A percentile compares a stretch with the other conserved stretches of the same genome.
phyloP scores from a whole-genome alignment of 2,888 invertebrate species.

The Trypoxylon attenuatum region DNA sequence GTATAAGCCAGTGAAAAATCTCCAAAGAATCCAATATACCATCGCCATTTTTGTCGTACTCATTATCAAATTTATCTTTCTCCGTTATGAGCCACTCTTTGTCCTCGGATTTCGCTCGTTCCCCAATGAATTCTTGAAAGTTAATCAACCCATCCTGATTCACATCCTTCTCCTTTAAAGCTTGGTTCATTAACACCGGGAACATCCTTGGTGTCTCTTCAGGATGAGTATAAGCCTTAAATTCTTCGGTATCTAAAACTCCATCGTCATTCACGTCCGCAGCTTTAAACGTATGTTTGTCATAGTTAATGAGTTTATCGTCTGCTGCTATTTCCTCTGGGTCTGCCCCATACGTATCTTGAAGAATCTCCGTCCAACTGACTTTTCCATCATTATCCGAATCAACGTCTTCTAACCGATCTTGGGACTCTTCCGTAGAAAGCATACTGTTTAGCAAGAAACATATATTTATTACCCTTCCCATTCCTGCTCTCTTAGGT shows the following conservation, averaged over 20 bases:
- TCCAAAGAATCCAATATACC: slow-evolving; percentile 87
- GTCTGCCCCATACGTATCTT: slow-evolving; percentile 89
- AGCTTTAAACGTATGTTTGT: slow-evolving; percentile 88
- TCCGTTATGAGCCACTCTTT: slow-evolving; percentile 84
- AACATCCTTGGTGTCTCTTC: slow-evolving; percentile 95
- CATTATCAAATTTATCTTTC: slow-evolving; percentile 89
- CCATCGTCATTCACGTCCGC: slow-evolving; percentile 92
- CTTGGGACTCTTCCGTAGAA: slow-evolving; percentile 90
- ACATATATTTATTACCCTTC: neutral
- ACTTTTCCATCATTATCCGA: slow-evolving; percentile 87
- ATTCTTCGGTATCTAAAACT: slow-evolving; percentile 84
- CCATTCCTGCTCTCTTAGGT: too few relatives aligned
- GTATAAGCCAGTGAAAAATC: slow-evolving; percentile 92
- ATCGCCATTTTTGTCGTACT: slow-evolving; percentile 90
- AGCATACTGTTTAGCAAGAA: slow-evolving; percentile 79
- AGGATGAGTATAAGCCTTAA: slow-evolving; percentile 92
- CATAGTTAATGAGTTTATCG: slow-evolving; percentile 83
- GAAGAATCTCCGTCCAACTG: slow-evolving; percentile 92
- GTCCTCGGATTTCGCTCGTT: slow-evolving; percentile 80
- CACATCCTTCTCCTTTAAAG: slow-evolving; percentile 89
- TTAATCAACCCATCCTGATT: slow-evolving; percentile 90
- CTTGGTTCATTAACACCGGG: slow-evolving; percentile 85
- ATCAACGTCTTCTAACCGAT: slow-evolving; percentile 91
- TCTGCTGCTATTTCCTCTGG: slow-evolving; percentile 76
- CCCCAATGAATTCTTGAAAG: slow-evolving; percentile 89